phyloP scores from a whole-genome alignment of 2,113 vertebrate species.

The Dermatemys mawii region DNA sequence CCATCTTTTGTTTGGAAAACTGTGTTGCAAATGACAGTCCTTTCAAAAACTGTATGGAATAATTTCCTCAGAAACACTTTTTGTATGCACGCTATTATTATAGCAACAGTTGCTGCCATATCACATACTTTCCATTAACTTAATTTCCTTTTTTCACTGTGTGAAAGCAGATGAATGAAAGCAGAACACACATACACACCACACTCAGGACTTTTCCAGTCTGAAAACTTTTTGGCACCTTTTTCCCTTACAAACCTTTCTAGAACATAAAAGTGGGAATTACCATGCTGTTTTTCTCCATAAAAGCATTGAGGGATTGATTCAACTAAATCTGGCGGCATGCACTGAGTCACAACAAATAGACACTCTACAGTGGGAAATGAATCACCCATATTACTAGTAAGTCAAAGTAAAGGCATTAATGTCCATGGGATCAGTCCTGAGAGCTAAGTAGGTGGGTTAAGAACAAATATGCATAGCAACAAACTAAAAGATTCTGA shows the following conservation, averaged over 20 bases:
- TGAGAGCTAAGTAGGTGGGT: not conserved
- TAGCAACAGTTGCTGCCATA: conserved; percentile 56
- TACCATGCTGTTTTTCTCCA: not conserved
- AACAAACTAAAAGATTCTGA: not conserved
- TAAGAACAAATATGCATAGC: not conserved
- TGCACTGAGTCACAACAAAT: not conserved
- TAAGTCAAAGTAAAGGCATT: not conserved
- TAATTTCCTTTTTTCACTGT: conserved; percentile 65
- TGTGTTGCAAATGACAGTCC: conserved; percentile 36
- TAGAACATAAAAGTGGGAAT: not conserved
- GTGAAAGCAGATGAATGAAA: conserved; percentile 45
- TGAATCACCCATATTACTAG: not conserved
- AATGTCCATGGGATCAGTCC: not conserved
- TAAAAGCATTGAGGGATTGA: not conserved
- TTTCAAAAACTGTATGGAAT: conserved; percentile 71
- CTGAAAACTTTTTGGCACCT: conserved; percentile 19
- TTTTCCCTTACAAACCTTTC: not conserved
- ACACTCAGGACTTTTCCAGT: not conserved
- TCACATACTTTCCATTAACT: conserved; percentile 61
- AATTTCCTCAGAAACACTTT: conserved; percentile 75
- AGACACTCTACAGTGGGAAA: not conserved
- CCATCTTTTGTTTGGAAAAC: conserved; percentile 30
- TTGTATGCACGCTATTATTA: conserved; percentile 48
- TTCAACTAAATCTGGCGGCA: not conserved
- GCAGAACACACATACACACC: not conserved